These are phyloP conservation scores for Agrotis exclamationis DNA, from an alignment of 2,888 invertebrate species.

Conservation along the genomic window DNA sequence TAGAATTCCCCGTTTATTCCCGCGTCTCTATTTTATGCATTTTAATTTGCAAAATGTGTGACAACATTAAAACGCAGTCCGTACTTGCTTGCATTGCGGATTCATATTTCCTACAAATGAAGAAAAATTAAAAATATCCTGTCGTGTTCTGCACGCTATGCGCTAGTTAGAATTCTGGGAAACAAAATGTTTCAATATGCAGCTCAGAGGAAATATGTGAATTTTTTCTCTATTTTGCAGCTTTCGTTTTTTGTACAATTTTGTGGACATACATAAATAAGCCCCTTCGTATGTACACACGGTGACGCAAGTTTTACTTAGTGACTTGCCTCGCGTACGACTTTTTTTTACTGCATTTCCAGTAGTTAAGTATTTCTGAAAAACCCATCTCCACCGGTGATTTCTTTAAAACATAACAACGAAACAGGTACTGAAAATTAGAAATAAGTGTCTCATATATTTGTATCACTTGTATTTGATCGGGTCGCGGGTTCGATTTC, in stretches of 20 bases:
- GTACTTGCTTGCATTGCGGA: conserved; percentile 23
- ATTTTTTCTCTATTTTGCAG: conserved; percentile 38
- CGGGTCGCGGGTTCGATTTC: no score
- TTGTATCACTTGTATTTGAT: no score
- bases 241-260: not conserved
- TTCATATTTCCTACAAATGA: conserved; percentile 46
- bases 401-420: no score
- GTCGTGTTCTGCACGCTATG: conserved; percentile 27
- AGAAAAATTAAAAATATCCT: conserved; percentile 23
- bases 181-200: conserved; percentile 28
- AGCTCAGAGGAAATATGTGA: conserved; percentile 11
- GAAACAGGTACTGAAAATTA: no score
- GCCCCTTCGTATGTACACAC: no score
- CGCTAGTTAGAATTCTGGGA: conserved; percentile 33
- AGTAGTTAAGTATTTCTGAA: no score
- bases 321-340: no score
- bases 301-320: no score
- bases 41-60: conserved; percentile 47
- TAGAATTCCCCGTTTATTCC: conserved; percentile 19
- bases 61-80: conserved; percentile 38
- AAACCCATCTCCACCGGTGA: no score
- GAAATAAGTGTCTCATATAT: no score
- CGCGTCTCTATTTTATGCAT: conserved; percentile 42
- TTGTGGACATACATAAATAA: not conserved
- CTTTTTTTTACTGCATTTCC: no score